Evolutionary conservation across 37 sponge, comb jelly and placozoan species (phyloP).

Genomic region (Corticium candelabrum): DNA sequence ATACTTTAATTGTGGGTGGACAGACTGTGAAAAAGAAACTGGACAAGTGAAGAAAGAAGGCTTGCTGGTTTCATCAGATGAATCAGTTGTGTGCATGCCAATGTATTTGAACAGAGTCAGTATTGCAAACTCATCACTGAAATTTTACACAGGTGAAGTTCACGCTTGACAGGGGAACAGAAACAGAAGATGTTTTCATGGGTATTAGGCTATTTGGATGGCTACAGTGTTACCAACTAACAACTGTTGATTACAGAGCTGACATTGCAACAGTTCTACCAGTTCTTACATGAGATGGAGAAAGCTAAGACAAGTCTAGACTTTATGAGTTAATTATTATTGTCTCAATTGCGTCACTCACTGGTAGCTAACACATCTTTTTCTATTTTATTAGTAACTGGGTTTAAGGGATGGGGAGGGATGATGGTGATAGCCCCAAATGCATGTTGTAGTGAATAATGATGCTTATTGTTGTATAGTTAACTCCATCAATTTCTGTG

Average conservation of each 20-base stretch:
- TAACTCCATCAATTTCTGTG: no score
- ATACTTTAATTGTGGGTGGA: no score
- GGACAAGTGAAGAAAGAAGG: no score
- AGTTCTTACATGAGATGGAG: constrained; percentile 93
- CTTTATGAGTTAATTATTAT: constrained; percentile 53
- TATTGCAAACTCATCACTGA: neutral
- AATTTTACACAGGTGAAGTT: constrained; percentile 41
- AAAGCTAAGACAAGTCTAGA: constrained; percentile 81
- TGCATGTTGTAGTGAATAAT: no score
- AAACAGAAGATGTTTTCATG: constrained; percentile 78
- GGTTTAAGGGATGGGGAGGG: no score
- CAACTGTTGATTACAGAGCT: constrained; percentile 32
- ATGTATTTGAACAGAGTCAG: neutral
- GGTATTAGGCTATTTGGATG: constrained; percentile 31
- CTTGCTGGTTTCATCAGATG: no score
- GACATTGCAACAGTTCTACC: constrained; percentile 84
- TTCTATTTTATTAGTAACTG: no score
- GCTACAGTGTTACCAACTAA: neutral
- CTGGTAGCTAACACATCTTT: no score
- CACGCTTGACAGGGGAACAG: constrained; percentile 58
- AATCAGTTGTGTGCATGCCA: neutral
- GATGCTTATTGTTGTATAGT: no score
- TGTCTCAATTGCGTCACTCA: no score
- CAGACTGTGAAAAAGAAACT: no score
- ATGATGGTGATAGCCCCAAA: no score